Evolutionary conservation across 2,113 vertebrate species (phyloP).

Genomic region (Rutilus rutilus): DNA sequence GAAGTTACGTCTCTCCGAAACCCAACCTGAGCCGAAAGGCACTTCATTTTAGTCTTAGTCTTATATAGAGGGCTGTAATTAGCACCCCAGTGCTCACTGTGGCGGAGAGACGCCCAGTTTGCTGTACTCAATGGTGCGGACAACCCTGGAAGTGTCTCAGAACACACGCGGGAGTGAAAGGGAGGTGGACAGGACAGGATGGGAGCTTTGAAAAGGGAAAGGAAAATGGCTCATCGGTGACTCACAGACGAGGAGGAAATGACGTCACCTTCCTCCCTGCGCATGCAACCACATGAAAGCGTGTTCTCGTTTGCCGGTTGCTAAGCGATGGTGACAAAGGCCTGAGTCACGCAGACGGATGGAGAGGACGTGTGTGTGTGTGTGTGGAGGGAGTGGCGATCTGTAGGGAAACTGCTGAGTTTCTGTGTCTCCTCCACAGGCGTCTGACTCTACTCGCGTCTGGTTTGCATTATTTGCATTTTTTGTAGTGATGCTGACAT

Average conservation of each 20-base stretch:
- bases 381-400: not conserved
- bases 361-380: constrained; percentile 16
- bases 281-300: constrained; percentile 45
- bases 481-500: not conserved
- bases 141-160: not conserved
- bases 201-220: constrained; percentile 46
- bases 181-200: constrained; percentile 26
- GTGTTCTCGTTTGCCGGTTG: constrained; percentile 67
- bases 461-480: not conserved
- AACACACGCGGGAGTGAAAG: constrained; percentile 12
- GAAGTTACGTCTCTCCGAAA: not conserved
- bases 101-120: not conserved
- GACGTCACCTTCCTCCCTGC: constrained; percentile 61
- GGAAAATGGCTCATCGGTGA: constrained; percentile 66
- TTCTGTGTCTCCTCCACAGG: not conserved
- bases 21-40: not conserved
- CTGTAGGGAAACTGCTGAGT: not conserved
- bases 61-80: not conserved
- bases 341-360: constrained; percentile 66
- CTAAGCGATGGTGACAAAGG: constrained; percentile 70
- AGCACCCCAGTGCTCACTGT: not conserved
- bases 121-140: not conserved
- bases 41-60: not conserved
- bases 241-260: constrained; percentile 69
- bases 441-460: no score